Evolutionary conservation across 2,888 invertebrate genomes (phyloP), one percentile per base, ranked within the genome.

Genomic region (Zelleria hepariella): DNA sequence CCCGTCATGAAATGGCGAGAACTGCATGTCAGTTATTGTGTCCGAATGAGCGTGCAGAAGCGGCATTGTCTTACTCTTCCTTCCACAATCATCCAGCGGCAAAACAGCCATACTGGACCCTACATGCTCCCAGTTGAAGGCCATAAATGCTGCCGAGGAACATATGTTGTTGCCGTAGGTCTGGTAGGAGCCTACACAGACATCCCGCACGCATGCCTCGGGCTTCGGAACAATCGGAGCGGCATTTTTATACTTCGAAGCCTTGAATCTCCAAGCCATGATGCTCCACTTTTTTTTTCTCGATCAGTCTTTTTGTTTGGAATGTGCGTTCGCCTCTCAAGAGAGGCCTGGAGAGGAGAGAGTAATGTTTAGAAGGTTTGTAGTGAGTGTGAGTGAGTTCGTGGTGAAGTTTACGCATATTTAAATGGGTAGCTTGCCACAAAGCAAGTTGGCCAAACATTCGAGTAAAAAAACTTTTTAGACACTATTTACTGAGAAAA

Each of bases 201-300:
- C 92, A 79, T 98, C 98, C 67, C 96, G 92, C 66, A 95, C 92
- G 89, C 95, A 94, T 66, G 95, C 94, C 90, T 98, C 98, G 62
- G 97, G 96, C 80, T 98, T 98, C 48, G 98, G 97, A 73, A 97
- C 94, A 74, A 97, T 97, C 52, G 98, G 97, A 67, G 96, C 95
- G 65, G 98, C 97, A 94, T 98, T 98, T 92, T 98, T 98, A 87
- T 96, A 98, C 86, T 98, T 98, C 64, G 98, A 98, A 78, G 97
- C 96, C 91, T 98, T 98, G 89, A 98, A 98, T 86, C 97, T 92
- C 95, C 96, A 96, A 85, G 96, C 95, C 96, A 96, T 96, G 68
- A 66, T 82, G 69, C 72, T 74, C 74, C 78, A 82, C 77, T 70
- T 78, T 77, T 6, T 27, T 42, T 26, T 42, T 68, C 72, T 70